Percentiles rank a stretch among this genome's conserved stretches.
These are phyloP conservation scores for Mythimna ferrago DNA, from an alignment of 2,888 invertebrate genomes.

Conservation along the genomic window DNA sequence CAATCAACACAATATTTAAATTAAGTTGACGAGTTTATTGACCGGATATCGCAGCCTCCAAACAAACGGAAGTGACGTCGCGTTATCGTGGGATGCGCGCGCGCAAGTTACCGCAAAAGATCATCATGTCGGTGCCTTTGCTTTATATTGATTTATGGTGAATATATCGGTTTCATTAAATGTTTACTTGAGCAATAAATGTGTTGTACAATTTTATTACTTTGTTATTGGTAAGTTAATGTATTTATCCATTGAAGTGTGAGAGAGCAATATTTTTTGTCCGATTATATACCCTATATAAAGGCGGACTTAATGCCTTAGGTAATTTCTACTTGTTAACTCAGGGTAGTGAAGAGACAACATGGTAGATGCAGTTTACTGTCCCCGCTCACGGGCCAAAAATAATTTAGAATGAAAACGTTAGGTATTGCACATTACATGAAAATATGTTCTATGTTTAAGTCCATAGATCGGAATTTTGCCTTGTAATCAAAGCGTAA, in stretches of 20 bases:
- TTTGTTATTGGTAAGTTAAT: slow-evolving; percentile 7
- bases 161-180: slow-evolving; percentile 37
- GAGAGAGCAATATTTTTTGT: neutral
- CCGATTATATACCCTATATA: too few relatives aligned
- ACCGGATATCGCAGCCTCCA: slow-evolving; percentile 77
- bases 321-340: too few relatives aligned
- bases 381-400: too few relatives aligned
- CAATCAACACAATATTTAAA: slow-evolving; percentile 48
- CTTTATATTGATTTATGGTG: slow-evolving; percentile 48
- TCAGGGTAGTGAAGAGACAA: too few relatives aligned
- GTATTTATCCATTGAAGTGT: neutral
- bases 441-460: too few relatives aligned
- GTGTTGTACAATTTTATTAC: slow-evolving; percentile 12
- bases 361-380: too few relatives aligned
- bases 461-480: slow-evolving; percentile 19
- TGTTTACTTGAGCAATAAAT: slow-evolving; percentile 19
- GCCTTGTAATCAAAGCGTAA: slow-evolving; percentile 33
- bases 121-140: slow-evolving; percentile 45
- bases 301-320: too few relatives aligned
- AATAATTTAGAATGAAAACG: too few relatives aligned
- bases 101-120: slow-evolving; percentile 61
- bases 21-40: slow-evolving; percentile 67
- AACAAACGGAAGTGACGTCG: slow-evolving; percentile 73
- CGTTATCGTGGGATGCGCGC: slow-evolving; percentile 70
- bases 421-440: too few relatives aligned